phyloP scores from a whole-genome alignment of 92 coral and sea anemone species.

The Parazoanthus swiftii region DNA sequence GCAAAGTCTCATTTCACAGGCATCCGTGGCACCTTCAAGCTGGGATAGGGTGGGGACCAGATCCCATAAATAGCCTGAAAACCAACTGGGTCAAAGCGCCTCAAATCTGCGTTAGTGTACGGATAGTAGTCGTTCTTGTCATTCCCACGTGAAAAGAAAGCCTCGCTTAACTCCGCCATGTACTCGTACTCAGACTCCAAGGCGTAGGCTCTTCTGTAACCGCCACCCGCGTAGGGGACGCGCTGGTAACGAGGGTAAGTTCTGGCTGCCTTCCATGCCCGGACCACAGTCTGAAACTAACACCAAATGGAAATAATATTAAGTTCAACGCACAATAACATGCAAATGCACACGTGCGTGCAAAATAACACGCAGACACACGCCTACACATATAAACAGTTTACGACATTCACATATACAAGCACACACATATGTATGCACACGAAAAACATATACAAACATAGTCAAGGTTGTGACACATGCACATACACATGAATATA shows the following conservation, averaged over 20 bases:
- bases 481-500: no score
- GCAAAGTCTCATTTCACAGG: neutral
- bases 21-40: neutral
- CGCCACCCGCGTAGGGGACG: slow-evolving; percentile 46
- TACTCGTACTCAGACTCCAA: slow-evolving; percentile 34
- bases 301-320: neutral
- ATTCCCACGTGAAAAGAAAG: slow-evolving; percentile 35
- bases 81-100: slow-evolving; percentile 36
- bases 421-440: no score
- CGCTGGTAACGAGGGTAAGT: slow-evolving; percentile 14
- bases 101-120: slow-evolving; percentile 26
- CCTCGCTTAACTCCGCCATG: slow-evolving; percentile 52
- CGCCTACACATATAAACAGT: no score
- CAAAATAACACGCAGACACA: no score
- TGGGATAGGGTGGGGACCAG: slow-evolving; percentile 45
- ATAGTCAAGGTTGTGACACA: no score
- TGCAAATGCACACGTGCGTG: no score
- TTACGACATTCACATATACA: no score
- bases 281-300: slow-evolving; percentile 22
- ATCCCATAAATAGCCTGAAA: slow-evolving; percentile 29
- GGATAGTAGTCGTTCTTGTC: slow-evolving; percentile 47
- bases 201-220: slow-evolving; percentile 30
- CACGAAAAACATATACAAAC: no score
- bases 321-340: neutral
- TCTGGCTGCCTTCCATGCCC: slow-evolving; percentile 1